Conservation (phyloP, 2,113 vertebrate genomes). For the Limnothrissa miodon region DNA sequence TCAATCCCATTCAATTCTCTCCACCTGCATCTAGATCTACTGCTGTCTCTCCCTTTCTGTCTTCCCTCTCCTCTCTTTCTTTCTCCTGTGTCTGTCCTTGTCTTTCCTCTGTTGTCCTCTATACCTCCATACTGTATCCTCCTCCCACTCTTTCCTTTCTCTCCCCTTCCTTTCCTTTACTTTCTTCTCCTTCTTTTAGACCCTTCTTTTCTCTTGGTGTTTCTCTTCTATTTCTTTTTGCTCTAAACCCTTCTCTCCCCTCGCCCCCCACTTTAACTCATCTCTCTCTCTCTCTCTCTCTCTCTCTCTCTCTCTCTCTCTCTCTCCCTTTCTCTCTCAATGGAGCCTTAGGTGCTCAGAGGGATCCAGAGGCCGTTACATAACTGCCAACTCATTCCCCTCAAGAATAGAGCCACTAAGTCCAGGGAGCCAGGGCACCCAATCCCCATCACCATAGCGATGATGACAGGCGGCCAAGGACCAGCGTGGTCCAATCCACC, state of each 20-base stretch:
- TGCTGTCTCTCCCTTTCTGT: background rate
- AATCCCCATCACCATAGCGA: constrained; percentile 37
- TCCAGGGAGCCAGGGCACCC: constrained; percentile 21
- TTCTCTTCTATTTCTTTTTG: background rate
- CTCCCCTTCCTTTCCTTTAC: background rate
- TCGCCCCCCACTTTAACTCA: background rate
- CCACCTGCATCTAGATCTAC: no score
- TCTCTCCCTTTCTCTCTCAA: background rate
- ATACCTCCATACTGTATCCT: background rate
- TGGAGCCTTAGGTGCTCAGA: background rate
- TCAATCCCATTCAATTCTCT: background rate
- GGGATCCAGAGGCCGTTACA: background rate
- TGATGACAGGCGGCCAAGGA: constrained; percentile 14
- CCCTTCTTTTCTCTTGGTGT: background rate
- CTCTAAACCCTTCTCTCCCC: background rate
- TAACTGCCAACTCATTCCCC: constrained; percentile 11
- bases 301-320: no score
- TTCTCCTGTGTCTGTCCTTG: background rate
- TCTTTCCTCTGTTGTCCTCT: background rate
- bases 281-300: background rate
- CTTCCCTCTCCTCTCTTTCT: background rate
- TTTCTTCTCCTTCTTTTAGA: background rate
- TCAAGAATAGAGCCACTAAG: constrained; percentile 28
- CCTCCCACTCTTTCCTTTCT: background rate
- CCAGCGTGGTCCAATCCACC: constrained; percentile 22